Conservation (phyloP, 2,113 vertebrate genomes). For the Nansenia antarctica region DNA sequence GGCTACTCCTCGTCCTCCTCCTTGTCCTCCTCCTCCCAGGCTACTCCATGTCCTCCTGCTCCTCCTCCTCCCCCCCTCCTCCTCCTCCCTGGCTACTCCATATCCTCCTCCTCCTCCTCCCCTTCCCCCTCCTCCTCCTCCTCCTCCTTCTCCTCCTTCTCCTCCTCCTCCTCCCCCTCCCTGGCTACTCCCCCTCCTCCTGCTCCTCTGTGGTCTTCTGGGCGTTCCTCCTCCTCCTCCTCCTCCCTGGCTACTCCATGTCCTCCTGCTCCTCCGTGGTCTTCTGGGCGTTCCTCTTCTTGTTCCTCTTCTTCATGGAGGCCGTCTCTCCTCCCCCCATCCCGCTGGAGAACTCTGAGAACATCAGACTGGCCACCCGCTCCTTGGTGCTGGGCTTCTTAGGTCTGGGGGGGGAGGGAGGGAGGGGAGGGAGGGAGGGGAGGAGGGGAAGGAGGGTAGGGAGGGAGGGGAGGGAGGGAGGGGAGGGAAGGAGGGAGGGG, state of each 20-base stretch:
- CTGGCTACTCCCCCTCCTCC: not conserved
- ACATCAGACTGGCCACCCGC: slow-evolving; percentile 68
- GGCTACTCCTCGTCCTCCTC: not conserved
- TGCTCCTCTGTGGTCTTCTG: slow-evolving; percentile 10
- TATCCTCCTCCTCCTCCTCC: no score
- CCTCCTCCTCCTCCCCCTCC: no score
- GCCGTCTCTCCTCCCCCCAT: slow-evolving; percentile 41
- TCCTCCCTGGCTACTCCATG: not conserved
- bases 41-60: not conserved
- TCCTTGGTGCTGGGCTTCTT: slow-evolving; percentile 55
- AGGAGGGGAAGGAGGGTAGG: not conserved
- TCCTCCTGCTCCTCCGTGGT: slow-evolving; percentile 5
- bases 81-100: not conserved
- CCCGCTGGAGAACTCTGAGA: slow-evolving; percentile 86
- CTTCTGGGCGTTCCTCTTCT: slow-evolving; percentile 14
- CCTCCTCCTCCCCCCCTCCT: slow-evolving; percentile 1
- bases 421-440: not conserved
- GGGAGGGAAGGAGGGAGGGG: no score
- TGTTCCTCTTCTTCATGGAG: slow-evolving; percentile 49
- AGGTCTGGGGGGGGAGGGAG: slow-evolving; percentile 55
- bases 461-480: no score
- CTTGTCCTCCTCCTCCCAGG: not conserved
- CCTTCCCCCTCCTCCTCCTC: no score
- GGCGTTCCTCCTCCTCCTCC: not conserved
- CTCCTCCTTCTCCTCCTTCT: no score